phyloP scores from a whole-genome alignment of 2,888 invertebrate genomes.

The Dryocosmus kuriphilus region DNA sequence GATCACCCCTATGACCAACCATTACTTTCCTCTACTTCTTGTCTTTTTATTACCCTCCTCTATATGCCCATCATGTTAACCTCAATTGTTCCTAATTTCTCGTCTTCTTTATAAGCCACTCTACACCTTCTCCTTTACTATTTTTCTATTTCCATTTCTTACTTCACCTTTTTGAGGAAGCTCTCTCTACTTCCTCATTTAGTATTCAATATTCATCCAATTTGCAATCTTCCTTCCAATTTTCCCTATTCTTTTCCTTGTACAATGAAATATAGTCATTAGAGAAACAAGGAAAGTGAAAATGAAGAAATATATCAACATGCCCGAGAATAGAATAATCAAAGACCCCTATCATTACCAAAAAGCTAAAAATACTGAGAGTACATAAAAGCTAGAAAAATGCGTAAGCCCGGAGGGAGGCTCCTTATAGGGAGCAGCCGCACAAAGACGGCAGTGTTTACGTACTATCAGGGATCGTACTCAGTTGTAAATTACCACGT shows the following conservation, averaged over 20 bases:
- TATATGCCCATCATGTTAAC: no score
- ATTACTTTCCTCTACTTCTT: no score
- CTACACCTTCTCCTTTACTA: no score
- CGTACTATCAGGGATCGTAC: conserved; percentile 56
- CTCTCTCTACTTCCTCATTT: no score
- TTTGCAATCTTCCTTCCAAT: no score
- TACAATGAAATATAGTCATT: background rate
- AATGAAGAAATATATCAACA: conserved; percentile 18
- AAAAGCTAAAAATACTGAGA: conserved; percentile 25
- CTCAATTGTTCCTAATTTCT: no score
- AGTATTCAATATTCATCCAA: no score
- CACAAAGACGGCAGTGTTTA: conserved; percentile 60
- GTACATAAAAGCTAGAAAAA: conserved; percentile 56
- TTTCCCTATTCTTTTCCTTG: background rate
- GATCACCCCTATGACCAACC: no score
- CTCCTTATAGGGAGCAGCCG: conserved; percentile 49
- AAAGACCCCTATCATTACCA: conserved; percentile 17
- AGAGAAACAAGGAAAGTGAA: background rate
- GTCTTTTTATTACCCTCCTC: no score
- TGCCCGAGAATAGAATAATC: background rate
- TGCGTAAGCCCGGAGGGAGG: conserved; percentile 44
- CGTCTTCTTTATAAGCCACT: no score
- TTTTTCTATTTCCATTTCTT: no score
- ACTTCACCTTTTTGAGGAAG: no score
- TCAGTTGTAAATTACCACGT: conserved; percentile 64